Base-by-base conservation (phyloP, 2,113 vertebrate species). In the Xiphophorus hellerii region DNA sequence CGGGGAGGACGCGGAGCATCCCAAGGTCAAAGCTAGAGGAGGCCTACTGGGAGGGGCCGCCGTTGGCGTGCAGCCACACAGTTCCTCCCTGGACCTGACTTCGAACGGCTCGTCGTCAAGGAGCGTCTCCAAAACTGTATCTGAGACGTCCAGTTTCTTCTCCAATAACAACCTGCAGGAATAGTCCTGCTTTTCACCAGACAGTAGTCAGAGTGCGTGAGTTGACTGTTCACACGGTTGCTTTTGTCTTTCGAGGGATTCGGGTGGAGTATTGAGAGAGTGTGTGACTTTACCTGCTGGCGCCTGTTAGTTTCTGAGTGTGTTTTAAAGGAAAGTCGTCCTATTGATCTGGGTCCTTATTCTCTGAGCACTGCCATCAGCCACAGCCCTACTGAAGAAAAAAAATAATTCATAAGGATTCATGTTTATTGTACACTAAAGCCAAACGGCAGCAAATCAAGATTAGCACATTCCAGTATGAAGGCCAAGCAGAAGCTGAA, bases 71-170 rank as follows among this genome's bases (percentile, higher is more conserved):
- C 62, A 69, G 61, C 88, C 90, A 9, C 87, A 90, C 14, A 95
- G 92, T 17, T 95, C 95, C 9, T 95, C 96, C 0, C 74, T 95
- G 74, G 97, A 99, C 65, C 83, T 96, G 79, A 92, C 95, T 13
- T 97, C 97, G 78, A 98, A 97, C 0, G 96, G 96, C 27, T 97
- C 97, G 9, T 97, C 96, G 5, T 97, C 97, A 63, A 95, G 91
- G 35, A 97, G 96, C 28, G 85, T 97, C 90, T 97, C 96, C 78
- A 99, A 98, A 87, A 97, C 97, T 0, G 75, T 96, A 15, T 96
- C 96, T 0, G 97, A 99, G 86, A 96, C 95, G 25, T 91, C 96
- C 73, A 97, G 96, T 90, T 97, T 97, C 95, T 97, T 97, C 91
- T 98, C 96, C 81, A 96, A 92, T 85, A 93, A 91, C 86, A 96